Base-by-base conservation (phyloP, 2,113 vertebrate species). In the Zosterops hypoxanthus region DNA sequence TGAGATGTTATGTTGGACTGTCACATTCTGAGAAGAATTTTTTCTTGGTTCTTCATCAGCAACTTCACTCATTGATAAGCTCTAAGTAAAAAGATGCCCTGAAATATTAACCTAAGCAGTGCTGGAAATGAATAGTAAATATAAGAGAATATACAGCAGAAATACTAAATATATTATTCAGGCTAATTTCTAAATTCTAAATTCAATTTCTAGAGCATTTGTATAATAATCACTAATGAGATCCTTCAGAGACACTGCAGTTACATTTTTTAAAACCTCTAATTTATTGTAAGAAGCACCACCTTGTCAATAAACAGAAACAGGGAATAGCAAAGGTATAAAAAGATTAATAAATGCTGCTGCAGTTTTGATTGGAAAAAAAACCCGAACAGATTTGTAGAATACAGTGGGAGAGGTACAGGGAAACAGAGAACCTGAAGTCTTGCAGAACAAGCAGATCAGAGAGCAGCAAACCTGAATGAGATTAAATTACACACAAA, bases 401-500 rank as follows among this genome's bases (percentile, higher is more conserved):
- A 83, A 77, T 83, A 64, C 8, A 68, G 12, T 29, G 25, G 39
- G 60, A 86, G 52, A 77, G 14, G 41, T 5, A 28, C 0, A 69
- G 15, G 53, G 68, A 82, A 29, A 69, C 12, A 57, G 71, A 82
- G n/a, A 68, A 80, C 33, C n/a, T 55, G 59, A 72, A 66, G 55
- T 52, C 34, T 56, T 15, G 1, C 39, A 82, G 53, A 79, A 88
- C 25, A 25, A 79, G 26, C 63, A 76, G 53, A 87, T 76, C 39
- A 84, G 72, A 88, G 33, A 90, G 44, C 39, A 79, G 66, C 73
- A 88, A 73, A 86, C 66, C 59, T 77, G 70, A 85, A 72, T 63
- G 61, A 87, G 84, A 95, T 79, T 90, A 70, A 82, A 66, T 91
- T 63, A 93, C 90, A 95, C 88, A 71, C 82, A 59, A 82, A 82